Conservation (phyloP, 2,113 vertebrate genomes). For the Pituophis catenifer region DNA sequence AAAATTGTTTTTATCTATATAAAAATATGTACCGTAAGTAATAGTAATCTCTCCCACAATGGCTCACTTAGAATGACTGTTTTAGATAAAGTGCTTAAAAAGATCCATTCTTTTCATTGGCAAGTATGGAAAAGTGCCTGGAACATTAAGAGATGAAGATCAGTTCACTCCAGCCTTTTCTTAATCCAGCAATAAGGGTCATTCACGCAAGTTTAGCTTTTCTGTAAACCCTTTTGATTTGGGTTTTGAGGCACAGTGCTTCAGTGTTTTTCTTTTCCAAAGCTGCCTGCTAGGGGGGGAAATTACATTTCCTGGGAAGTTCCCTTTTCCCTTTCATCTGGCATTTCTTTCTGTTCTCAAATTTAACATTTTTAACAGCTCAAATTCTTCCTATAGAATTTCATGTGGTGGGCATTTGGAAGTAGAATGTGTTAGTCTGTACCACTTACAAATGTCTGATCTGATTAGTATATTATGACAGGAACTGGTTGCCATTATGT, state of each 20-base stretch:
- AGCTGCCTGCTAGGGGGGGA: not conserved
- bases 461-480: not conserved
- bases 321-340: not conserved
- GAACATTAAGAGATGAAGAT: not conserved
- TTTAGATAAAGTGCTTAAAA: not conserved
- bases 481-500: not conserved
- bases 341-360: not conserved
- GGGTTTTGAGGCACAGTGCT: not conserved
- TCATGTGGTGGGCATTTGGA: conserved; percentile 10
- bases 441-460: conserved; percentile 5
- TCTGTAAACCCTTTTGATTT: not conserved
- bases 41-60: not conserved
- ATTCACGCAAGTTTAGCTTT: not conserved
- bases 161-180: not conserved
- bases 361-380: conserved; percentile 9
- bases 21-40: not conserved
- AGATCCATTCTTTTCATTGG: not conserved
- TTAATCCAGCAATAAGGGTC: not conserved
- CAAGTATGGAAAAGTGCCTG: not conserved
- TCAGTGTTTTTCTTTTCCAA: not conserved
- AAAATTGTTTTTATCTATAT: not conserved
- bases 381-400: not conserved
- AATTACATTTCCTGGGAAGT: not conserved
- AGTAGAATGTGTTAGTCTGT: not conserved
- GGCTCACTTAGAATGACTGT: not conserved